Conservation (phyloP, 2,113 vertebrate species). For the Pseudolaguvia tuberculata region DNA sequence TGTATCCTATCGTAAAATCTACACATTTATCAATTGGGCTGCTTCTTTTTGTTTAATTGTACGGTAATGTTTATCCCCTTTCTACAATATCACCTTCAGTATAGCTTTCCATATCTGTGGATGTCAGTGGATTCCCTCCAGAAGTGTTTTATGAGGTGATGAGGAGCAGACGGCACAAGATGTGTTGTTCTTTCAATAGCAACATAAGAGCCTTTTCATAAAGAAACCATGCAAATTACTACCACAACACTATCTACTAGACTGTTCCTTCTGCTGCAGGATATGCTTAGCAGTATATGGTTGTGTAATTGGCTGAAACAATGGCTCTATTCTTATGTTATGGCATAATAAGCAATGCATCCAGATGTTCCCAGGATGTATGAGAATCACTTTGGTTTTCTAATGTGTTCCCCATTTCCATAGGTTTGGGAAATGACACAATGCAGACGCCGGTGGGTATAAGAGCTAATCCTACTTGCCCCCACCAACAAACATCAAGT, state of each 20-base stretch:
- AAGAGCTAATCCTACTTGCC: constrained; percentile 35
- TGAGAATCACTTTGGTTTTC: constrained; percentile 50
- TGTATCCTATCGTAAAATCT: not conserved
- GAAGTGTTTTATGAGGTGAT: constrained; percentile 28
- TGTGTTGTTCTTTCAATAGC: constrained; percentile 34
- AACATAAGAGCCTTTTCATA: constrained; percentile 47
- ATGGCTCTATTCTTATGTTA: constrained; percentile 66
- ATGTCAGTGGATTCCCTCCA: constrained; percentile 27
- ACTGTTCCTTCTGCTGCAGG: constrained; percentile 47
- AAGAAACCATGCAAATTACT: constrained; percentile 40
- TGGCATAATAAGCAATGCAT: constrained; percentile 56
- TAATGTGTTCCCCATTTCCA: constrained; percentile 69
- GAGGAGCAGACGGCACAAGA: constrained; percentile 38
- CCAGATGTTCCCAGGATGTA: constrained; percentile 66
- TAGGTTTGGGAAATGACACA: constrained; percentile 56
- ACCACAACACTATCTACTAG: constrained; percentile 36
- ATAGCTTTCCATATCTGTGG: constrained; percentile 8
- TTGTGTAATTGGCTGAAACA: constrained; percentile 63
- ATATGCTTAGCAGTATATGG: constrained; percentile 57
- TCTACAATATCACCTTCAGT: constrained; percentile 16
- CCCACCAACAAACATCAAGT: constrained; percentile 36
- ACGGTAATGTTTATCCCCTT: constrained; percentile 22
- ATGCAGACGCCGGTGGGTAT: constrained; percentile 54
- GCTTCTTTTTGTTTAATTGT: constrained; percentile 1
- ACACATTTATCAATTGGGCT: not conserved